phyloP scores from a whole-genome alignment of 1,140 invertebrate species.

The Mactra quadrangularis region DNA sequence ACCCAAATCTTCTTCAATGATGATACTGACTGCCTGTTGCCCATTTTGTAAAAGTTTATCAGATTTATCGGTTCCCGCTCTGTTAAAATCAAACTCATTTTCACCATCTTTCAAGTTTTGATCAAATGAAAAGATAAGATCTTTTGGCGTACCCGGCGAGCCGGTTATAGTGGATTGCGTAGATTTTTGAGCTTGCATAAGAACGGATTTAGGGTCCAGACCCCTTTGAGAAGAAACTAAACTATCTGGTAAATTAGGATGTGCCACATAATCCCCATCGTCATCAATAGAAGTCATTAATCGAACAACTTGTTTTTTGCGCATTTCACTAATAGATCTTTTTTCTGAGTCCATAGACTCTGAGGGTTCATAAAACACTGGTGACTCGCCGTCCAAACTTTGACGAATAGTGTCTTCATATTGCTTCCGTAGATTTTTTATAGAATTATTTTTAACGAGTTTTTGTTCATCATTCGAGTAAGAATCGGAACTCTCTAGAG shows the following conservation, averaged over 20 bases:
- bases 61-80: neutral
- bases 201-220: conserved; percentile 3
- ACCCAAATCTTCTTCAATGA: conserved; percentile 31
- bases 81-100: conserved; percentile 44
- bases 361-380: conserved; percentile 26
- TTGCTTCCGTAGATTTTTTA: conserved; percentile 36
- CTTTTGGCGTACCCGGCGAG: conserved; percentile 30
- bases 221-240: neutral
- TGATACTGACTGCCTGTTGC: conserved; percentile 30
- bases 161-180: conserved; percentile 34
- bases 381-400: conserved; percentile 34
- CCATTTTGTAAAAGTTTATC: neutral
- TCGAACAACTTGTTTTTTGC: conserved; percentile 20
- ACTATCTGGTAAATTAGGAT: neutral
- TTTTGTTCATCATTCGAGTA: neutral
- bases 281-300: conserved; percentile 30
- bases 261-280: conserved; percentile 43
- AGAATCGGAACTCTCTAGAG: conserved; percentile 41
- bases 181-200: conserved; percentile 39
- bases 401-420: conserved; percentile 38
- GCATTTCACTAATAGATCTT: conserved; percentile 5
- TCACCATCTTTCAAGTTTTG: conserved; percentile 34
- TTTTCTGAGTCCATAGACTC: neutral
- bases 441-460: conserved; percentile 31
- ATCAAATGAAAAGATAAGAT: conserved; percentile 43